These are phyloP conservation scores for Aptenodytes patagonicus DNA, from an alignment of 2,113 vertebrate genomes.

Conservation along the genomic window DNA sequence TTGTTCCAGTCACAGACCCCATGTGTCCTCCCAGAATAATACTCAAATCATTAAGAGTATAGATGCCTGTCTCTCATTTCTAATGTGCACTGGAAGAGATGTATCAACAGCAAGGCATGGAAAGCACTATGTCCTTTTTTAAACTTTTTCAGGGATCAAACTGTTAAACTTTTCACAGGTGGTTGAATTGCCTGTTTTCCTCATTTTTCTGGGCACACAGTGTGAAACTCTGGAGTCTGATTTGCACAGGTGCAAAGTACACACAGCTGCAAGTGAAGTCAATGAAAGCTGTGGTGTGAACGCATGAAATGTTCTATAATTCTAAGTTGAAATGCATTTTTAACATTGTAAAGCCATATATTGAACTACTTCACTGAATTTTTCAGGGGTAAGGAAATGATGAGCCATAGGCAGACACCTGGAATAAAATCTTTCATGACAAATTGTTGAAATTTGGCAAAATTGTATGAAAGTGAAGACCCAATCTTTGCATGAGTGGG, in stretches of 20 bases:
- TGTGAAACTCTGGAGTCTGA: background rate
- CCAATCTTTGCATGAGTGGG: background rate
- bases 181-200: background rate
- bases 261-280: conserved; percentile 44
- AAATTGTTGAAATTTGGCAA: background rate
- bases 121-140: background rate
- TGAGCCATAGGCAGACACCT: background rate
- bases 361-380: background rate
- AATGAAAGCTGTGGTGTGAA: conserved; percentile 2
- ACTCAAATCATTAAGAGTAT: background rate
- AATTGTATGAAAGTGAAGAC: background rate
- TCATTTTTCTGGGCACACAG: background rate
- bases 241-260: conserved; percentile 52
- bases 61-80: background rate
- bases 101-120: background rate
- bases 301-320: conserved; percentile 1
- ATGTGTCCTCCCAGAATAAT: background rate
- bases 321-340: background rate
- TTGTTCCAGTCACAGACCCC: background rate
- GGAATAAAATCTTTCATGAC: background rate
- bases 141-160: background rate
- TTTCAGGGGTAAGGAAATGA: background rate
- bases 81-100: background rate
- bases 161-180: conserved; percentile 33
- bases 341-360: background rate